Conservation (phyloP, 1,140 invertebrate genomes). For the Chlorops oryzae region DNA sequence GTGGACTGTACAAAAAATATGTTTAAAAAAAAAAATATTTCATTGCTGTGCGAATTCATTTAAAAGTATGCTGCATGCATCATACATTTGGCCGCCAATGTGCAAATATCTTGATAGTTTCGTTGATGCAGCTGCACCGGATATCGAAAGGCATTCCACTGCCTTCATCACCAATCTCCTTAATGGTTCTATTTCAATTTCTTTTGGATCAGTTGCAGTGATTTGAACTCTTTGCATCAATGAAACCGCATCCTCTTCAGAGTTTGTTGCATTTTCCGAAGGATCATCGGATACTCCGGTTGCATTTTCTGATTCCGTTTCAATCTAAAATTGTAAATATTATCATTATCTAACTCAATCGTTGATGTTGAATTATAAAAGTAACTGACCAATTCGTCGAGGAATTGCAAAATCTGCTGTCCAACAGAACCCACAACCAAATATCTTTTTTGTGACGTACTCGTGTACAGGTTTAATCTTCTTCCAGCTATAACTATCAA, state of each 20-base stretch:
- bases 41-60: too few relatives aligned
- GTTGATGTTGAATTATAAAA: too few relatives aligned
- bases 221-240: too few relatives aligned
- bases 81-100: conserved; percentile 41
- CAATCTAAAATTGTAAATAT: conserved; percentile 20
- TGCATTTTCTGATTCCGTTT: conserved; percentile 20
- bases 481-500: conserved; percentile 67
- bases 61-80: conserved; percentile 38
- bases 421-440: conserved; percentile 63
- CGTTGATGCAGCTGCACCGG: too few relatives aligned
- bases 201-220: conserved; percentile 28
- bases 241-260: too few relatives aligned
- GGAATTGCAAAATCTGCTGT: conserved; percentile 61
- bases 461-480: conserved; percentile 60
- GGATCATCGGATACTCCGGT: too few relatives aligned
- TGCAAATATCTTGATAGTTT: conserved; percentile 28
- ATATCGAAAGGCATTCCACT: conserved; percentile 30
- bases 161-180: conserved; percentile 29
- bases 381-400: conserved; percentile 64
- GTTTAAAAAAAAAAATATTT: too few relatives aligned
- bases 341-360: too few relatives aligned
- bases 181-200: conserved; percentile 30
- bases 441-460: conserved; percentile 53
- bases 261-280: too few relatives aligned
- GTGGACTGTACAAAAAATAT: too few relatives aligned